These are phyloP conservation scores for Eptatretus burgeri DNA, from an alignment of 2,113 vertebrate genomes.

Conservation along the genomic window DNA sequence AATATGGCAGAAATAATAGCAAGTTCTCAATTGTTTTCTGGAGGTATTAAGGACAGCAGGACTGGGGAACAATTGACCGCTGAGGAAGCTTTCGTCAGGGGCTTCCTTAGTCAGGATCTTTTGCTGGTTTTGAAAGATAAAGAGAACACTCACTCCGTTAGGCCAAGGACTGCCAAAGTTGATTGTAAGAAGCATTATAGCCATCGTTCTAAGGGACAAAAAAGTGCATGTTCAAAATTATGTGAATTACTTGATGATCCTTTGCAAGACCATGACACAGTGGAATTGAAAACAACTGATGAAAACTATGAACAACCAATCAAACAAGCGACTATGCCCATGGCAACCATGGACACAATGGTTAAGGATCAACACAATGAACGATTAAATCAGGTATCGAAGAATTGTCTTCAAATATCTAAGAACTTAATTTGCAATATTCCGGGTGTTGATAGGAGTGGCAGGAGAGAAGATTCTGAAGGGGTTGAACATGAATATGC, in stretches of 20 bases:
- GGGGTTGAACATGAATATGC: no score
- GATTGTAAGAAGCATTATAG: slow-evolving; percentile 19
- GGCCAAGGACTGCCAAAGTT: slow-evolving; percentile 21
- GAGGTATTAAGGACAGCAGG: slow-evolving; percentile 27
- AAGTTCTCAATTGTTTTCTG: slow-evolving; percentile 24
- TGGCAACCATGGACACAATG: no score
- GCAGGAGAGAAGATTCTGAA: no score
- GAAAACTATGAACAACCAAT: background rate
- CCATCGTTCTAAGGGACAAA: slow-evolving; percentile 18
- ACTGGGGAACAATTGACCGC: slow-evolving; percentile 20
- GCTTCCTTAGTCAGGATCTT: slow-evolving; percentile 21
- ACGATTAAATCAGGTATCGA: no score
- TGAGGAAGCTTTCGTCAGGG: slow-evolving; percentile 22
- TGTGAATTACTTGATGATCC: background rate
- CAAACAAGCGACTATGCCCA: background rate
- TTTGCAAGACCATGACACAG: slow-evolving; percentile 9
- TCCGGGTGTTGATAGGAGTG: no score
- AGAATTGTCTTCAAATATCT: no score
- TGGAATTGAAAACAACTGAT: slow-evolving; percentile 8
- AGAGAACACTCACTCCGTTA: slow-evolving; percentile 21
- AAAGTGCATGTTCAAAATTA: slow-evolving; percentile 9
- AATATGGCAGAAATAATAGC: slow-evolving; percentile 28
- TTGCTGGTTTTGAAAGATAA: slow-evolving; percentile 22
- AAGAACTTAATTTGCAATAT: no score
- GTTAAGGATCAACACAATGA: no score